Evolutionary conservation across 1,140 invertebrate species (phyloP), one percentile per base, ranked within the genome.

Genomic region (Atta colombica): DNA sequence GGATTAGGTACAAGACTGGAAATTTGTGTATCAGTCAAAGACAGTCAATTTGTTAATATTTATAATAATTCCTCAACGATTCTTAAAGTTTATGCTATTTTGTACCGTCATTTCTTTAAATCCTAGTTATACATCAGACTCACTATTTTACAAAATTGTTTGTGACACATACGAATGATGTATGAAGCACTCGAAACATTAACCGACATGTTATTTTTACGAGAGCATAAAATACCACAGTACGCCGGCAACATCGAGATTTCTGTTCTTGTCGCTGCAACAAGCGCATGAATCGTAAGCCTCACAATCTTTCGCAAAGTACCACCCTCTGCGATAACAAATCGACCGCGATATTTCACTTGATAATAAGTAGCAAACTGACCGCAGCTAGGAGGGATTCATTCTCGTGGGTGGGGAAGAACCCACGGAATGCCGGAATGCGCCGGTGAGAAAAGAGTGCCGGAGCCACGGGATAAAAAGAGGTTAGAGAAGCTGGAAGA

Each of bases 321-420:
- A 74, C 66, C 51, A 69, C 58, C 28, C n/a, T 45, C 35, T 28
- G 45, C 45, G 80, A 84, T 84, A 84, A 84, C 80, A 84, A 75
- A 84, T 84, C 80, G 80, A 61, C 80, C 68, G 55, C 75, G 87
- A 89, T 88, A 88, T 89, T 88, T 88, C 53, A 71, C 60, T 75
- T 53, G 49, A 75, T 84, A 84, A 84, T 84, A 84, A 84, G 80
- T 80, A 66, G 86, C 66, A 89, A 89, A 89, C 77, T 77, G 86
- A 89, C 78, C 77, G 80, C 74, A 60, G 69, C 61, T 21, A 69
- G 77, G 63, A 81, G 25, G 65, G 65, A 85, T 65, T 35, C 87
- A 25, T 69, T 69, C 66, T 69, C 45, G 77, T 63, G 28, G 63
- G 39, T 72, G 71, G 81, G 72, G 71, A 85, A 87, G 87, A 85